phyloP scores from a whole-genome alignment of 2,797 vertebrate genomes.

The Gadopsis bispinosus region DNA sequence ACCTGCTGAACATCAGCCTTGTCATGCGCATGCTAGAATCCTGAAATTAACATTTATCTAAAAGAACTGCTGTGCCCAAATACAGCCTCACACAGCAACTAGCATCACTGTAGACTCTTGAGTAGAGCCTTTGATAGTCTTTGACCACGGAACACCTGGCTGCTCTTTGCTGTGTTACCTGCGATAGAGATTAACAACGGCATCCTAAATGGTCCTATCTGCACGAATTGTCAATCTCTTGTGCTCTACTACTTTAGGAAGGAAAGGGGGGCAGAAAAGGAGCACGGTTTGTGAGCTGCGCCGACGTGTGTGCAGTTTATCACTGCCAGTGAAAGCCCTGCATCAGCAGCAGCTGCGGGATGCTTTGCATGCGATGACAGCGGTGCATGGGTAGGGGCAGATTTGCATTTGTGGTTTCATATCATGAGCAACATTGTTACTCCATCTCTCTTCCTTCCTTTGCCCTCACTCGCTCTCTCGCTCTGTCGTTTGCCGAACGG shows the following conservation, averaged over 20 bases:
- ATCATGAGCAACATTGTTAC: constrained; percentile 59
- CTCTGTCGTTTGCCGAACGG: constrained; percentile 40
- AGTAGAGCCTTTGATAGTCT: not conserved
- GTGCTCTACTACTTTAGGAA: constrained; percentile 19
- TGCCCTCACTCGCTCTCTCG: constrained; percentile 23
- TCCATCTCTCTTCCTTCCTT: constrained; percentile 50
- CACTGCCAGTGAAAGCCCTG: constrained; percentile 76
- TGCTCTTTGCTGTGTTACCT: constrained; percentile 12
- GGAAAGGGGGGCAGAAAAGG: constrained; percentile 50
- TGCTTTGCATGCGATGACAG: constrained; percentile 79
- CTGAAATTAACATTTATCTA: not conserved
- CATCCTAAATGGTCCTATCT: constrained; percentile 25
- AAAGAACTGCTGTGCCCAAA: not conserved
- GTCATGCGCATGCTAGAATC: not conserved
- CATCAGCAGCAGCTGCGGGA: constrained; percentile 81
- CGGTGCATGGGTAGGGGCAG: constrained; percentile 60
- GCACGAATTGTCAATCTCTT: constrained; percentile 36
- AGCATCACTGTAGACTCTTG: not conserved
- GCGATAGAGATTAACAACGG: not conserved
- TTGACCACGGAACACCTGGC: constrained; percentile 14
- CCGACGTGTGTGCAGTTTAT: constrained; percentile 68
- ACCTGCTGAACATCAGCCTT: not conserved
- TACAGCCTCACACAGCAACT: not conserved
- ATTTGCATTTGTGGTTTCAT: constrained; percentile 84
- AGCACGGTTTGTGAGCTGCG: constrained; percentile 42